A percentile compares a stretch with the other conserved stretches of the same genome.
Conservation (phyloP, 2,888 invertebrate genomes). For the Thelaira solivaga region DNA sequence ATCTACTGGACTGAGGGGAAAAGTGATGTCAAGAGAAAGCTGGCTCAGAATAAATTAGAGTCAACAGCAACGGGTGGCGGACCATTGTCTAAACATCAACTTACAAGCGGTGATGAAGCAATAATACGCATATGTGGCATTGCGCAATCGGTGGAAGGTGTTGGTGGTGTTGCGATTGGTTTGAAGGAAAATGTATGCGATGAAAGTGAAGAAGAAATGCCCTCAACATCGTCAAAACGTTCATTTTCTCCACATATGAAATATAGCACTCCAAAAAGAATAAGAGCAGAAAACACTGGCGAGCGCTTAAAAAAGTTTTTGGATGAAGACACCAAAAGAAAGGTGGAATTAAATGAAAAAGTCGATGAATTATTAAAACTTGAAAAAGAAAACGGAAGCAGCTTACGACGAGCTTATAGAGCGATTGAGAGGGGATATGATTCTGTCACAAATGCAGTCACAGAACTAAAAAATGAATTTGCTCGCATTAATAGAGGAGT, state of each 20-base stretch:
- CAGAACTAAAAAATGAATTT: not conserved
- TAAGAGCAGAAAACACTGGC: no score
- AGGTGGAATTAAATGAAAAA: no score
- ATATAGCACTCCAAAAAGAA: no score
- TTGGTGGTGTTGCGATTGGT: no score
- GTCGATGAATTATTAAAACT: not conserved
- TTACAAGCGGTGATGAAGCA: not conserved
- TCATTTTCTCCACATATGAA: no score
- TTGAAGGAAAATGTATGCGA: no score
- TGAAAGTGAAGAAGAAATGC: no score
- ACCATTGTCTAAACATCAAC: not conserved
- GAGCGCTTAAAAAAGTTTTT: not conserved
- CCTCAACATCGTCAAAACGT: no score
- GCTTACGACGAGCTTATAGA: not conserved
- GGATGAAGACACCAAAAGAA: not conserved
- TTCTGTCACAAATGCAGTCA: not conserved
- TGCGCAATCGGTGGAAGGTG: no score
- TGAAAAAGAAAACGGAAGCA: not conserved
- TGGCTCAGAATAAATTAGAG: not conserved
- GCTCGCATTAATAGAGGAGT: not conserved
- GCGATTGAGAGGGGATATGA: no score
- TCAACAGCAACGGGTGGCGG: not conserved
- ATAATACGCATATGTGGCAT: not conserved
- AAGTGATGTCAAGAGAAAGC: not conserved
- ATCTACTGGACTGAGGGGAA: not conserved